A percentile compares a stretch with the other conserved stretches of the same genome.
Evolutionary conservation across 2,797 vertebrate species (phyloP).

Genomic region (Rhynchonycteris naso): DNA sequence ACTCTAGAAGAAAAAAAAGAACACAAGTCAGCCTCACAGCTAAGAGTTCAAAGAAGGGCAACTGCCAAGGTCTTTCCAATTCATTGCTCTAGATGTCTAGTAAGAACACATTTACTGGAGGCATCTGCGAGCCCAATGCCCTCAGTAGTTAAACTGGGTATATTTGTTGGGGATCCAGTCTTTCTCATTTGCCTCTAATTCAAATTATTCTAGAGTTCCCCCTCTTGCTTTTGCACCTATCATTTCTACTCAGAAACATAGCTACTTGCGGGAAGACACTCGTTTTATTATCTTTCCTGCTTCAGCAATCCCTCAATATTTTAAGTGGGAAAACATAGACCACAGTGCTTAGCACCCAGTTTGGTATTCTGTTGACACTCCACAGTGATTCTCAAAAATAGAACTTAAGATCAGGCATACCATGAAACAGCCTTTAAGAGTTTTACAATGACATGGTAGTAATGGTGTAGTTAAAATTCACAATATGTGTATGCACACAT

Average conservation of each 20-base stretch:
- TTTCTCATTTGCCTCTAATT: neutral
- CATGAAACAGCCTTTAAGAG: neutral
- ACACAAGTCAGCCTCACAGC: neutral
- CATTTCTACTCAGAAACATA: neutral
- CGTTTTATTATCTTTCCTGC: neutral
- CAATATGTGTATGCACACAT: neutral
- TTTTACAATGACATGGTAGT: neutral
- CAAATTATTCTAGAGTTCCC: neutral
- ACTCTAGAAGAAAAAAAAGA: slow-evolving; percentile 88
- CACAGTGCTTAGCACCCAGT: neutral
- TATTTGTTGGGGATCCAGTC: neutral
- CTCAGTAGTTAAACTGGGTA: neutral
- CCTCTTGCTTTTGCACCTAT: neutral
- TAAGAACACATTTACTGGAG: neutral
- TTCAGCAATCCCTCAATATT: neutral
- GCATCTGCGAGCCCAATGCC: neutral
- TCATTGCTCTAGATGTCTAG: neutral
- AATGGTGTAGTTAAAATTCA: neutral
- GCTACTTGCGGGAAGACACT: neutral
- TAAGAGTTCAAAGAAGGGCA: neutral
- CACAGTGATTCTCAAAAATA: neutral
- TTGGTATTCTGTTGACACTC: neutral
- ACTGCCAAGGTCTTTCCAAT: neutral
- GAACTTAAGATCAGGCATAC: neutral
- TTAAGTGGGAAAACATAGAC: neutral